Evolutionary conservation across 2,113 vertebrate genomes (phyloP).

Genomic region (Ceyx melanurus): DNA sequence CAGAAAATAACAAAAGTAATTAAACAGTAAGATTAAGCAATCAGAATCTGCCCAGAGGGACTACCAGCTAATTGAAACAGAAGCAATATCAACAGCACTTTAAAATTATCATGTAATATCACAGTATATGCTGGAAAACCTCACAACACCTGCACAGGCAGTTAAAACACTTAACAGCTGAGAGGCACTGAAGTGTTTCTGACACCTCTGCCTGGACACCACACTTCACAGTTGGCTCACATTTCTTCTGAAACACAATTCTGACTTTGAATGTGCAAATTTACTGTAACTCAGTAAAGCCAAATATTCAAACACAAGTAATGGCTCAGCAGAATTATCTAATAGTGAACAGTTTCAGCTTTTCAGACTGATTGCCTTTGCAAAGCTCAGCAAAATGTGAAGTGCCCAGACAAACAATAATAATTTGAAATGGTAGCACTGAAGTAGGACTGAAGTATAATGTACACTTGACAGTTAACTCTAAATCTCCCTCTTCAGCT

Average conservation of each 20-base stretch:
- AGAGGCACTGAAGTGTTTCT: background rate
- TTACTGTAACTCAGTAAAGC: background rate
- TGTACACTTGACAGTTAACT: background rate
- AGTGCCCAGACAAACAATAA: background rate
- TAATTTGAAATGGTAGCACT: background rate
- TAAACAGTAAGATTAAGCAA: background rate
- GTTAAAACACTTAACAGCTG: background rate
- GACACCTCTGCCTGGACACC: background rate
- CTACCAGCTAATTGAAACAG: background rate
- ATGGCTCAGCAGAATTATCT: background rate
- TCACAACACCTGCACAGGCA: background rate
- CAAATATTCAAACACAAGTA: background rate
- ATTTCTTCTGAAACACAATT: background rate
- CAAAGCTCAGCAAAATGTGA: background rate
- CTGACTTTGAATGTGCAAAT: rapidly evolving
- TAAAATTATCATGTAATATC: background rate
- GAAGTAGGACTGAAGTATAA: background rate
- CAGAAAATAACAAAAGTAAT: background rate
- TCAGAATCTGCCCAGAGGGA: background rate
- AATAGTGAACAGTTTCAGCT: background rate
- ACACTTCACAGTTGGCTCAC: background rate
- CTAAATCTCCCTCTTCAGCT: background rate
- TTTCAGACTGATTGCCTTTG: background rate
- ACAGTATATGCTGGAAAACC: background rate
- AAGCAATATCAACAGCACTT: background rate